Evolutionary conservation across 2,888 invertebrate species (phyloP), one percentile per base, ranked within the genome.

Genomic region (Cepaea hortensis): DNA sequence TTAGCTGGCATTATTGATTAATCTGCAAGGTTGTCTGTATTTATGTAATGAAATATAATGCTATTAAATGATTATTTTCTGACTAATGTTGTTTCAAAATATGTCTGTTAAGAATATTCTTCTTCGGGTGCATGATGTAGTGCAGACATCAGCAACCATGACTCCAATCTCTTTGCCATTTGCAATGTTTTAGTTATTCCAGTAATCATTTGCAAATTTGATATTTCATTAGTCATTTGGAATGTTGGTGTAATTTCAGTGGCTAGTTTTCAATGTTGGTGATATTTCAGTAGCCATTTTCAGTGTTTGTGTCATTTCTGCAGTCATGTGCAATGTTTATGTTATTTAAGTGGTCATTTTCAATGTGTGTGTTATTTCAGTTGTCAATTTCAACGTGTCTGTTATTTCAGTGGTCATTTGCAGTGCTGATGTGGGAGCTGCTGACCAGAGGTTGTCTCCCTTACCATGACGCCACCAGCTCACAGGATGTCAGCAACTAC

Each of bases 291-390:
- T 55, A 9, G 55, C 55, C 55, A 55, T 55, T 55, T 55, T 55
- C 35, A 65, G 62, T 15, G n/a, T 65, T 46, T 80, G 62, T 80
- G 73, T 70, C 88, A 46, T 50, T 90, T 90, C 90, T 94, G 93
- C 95, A 94, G 95, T 93, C 94, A 5, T 94, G 89, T 87, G 95
- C 94, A 7, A 93, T 95, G 6, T 89, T 94, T 18, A 79, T 95
- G 95, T 35, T 55, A 55, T 55, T 55, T 9, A 0, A 6, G 55
- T 11, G 11, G 3, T 2, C 55, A 55, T 11, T 55, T 55, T 6
- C 35, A 65, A 80, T 15, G 18, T 46, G 20, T 62, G 62, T 80
- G 73, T 70, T 55, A 55, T 55, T 9, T 11, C 55, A 55, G 11
- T 55, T 6, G 55, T 11, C 55, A 55, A 0, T 55, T 55, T 55